These are phyloP conservation scores for Caerostris extrusa DNA, from an alignment of 1,140 invertebrate genomes.

Conservation along the genomic window DNA sequence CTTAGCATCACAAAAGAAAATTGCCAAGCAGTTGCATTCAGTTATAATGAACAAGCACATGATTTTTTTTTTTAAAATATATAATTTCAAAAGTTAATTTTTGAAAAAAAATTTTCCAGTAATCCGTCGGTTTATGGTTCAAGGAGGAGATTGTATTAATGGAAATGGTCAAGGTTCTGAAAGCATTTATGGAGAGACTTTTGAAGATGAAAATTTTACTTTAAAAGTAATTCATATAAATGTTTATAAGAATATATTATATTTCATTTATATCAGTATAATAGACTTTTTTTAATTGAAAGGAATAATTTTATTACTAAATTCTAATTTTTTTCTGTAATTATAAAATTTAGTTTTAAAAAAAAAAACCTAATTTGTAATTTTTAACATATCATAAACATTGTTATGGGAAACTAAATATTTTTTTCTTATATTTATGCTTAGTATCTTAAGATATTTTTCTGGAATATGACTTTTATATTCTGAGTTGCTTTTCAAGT, in stretches of 20 bases:
- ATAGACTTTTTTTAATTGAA: too few species aligned
- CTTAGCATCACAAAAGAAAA: too few species aligned
- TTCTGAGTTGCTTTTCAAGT: background rate
- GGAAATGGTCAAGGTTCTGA: constrained; percentile 93
- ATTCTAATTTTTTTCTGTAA: too few species aligned
- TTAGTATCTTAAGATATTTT: background rate
- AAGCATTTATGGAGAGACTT: constrained; percentile 94
- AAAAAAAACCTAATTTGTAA: too few species aligned
- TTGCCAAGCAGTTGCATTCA: too few species aligned
- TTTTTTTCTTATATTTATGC: background rate
- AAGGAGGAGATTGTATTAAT: constrained; percentile 91
- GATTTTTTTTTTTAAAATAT: too few species aligned
- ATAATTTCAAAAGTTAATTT: too few species aligned
- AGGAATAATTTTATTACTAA: too few species aligned
- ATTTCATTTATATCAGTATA: background rate
- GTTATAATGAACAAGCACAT: too few species aligned
- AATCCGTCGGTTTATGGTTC: constrained; percentile 86
- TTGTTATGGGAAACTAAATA: too few species aligned
- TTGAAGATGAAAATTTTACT: constrained; percentile 94
- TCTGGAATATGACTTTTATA: background rate
- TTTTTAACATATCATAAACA: too few species aligned
- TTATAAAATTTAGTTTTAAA: too few species aligned
- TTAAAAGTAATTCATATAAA: constrained; percentile 81
- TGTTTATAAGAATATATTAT: background rate
- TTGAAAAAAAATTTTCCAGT: constrained; percentile 39